Percentiles rank a stretch among this genome's conserved stretches.
Evolutionary conservation across 1,140 invertebrate species (phyloP).

Genomic region (Calliopsis andreniformis): DNA sequence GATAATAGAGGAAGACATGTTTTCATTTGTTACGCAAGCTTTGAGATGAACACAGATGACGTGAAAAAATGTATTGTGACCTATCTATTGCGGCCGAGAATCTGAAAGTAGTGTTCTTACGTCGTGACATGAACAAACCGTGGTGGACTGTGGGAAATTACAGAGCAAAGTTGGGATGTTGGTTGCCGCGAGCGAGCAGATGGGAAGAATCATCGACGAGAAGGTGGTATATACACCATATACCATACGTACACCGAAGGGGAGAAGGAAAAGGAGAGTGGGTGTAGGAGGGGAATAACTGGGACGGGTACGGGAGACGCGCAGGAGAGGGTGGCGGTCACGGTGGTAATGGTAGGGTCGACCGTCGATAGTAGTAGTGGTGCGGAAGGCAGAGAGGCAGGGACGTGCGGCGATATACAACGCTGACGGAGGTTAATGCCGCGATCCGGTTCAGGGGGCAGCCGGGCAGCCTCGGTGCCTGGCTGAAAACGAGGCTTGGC

Average conservation of each 20-base stretch:
- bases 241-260: too few relatives aligned
- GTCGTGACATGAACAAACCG: slow-evolving; percentile 10
- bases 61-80: too few relatives aligned
- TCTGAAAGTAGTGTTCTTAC: neutral
- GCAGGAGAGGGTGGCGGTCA: slow-evolving; percentile 44
- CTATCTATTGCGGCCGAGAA: neutral
- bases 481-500: slow-evolving; percentile 71
- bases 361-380: slow-evolving; percentile 50
- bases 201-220: slow-evolving; percentile 48
- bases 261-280: slow-evolving; percentile 14
- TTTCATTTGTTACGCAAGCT: too few relatives aligned
- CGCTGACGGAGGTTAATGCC: slow-evolving; percentile 73
- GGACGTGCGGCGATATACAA: slow-evolving; percentile 63
- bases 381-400: slow-evolving; percentile 49
- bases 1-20: too few relatives aligned
- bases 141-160: slow-evolving; percentile 41
- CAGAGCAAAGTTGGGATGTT: slow-evolving; percentile 30
- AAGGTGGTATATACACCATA: too few relatives aligned
- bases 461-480: slow-evolving; percentile 69
- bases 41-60: too few relatives aligned
- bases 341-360: slow-evolving; percentile 52
- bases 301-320: too few relatives aligned
- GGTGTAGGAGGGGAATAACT: slow-evolving; percentile 2
- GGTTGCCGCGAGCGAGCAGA: slow-evolving; percentile 49
- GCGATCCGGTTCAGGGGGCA: slow-evolving; percentile 77